A percentile compares a stretch with the other conserved stretches of the same genome.
These are phyloP conservation scores for Drosophila robusta DNA, from an alignment of 2,888 invertebrate genomes.

Conservation along the genomic window DNA sequence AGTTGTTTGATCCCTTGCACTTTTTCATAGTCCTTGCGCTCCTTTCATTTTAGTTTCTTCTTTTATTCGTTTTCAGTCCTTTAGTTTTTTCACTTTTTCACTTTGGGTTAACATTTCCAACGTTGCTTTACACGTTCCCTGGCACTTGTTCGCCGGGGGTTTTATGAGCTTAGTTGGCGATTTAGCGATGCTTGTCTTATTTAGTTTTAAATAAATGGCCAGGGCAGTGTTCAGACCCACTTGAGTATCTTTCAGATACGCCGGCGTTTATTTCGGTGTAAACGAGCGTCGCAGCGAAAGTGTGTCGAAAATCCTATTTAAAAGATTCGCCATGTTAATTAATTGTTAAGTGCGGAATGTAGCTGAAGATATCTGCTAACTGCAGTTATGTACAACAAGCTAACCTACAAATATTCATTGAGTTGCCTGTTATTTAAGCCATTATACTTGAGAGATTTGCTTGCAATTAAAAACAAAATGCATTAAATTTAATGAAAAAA, in stretches of 20 bases:
- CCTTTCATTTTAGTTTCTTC: conserved; percentile 22
- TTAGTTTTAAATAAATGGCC: conserved; percentile 78
- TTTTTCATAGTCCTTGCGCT: conserved; percentile 64
- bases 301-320: background rate
- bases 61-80: conserved; percentile 17
- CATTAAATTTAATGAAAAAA: conserved; percentile 67
- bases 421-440: no score
- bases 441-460: conserved; percentile 15
- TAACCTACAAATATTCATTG: no score
- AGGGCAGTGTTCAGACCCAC: conserved; percentile 31
- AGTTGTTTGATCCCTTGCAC: conserved; percentile 76
- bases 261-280: conserved; percentile 26
- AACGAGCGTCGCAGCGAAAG: conserved; percentile 28
- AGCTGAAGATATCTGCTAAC: no score
- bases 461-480: conserved; percentile 54
- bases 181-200: conserved; percentile 79
- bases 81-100: conserved; percentile 50
- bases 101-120: conserved; percentile 59
- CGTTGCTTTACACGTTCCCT: conserved; percentile 68
- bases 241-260: conserved; percentile 17
- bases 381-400: no score
- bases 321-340: conserved; percentile 21
- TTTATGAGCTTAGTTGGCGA: conserved; percentile 81
- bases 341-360: conserved; percentile 10
- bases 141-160: conserved; percentile 68